Evolutionary conservation across 1,140 invertebrate genomes (phyloP), one percentile per base, ranked within the genome.

Genomic region (Hypothenemus hampei): DNA sequence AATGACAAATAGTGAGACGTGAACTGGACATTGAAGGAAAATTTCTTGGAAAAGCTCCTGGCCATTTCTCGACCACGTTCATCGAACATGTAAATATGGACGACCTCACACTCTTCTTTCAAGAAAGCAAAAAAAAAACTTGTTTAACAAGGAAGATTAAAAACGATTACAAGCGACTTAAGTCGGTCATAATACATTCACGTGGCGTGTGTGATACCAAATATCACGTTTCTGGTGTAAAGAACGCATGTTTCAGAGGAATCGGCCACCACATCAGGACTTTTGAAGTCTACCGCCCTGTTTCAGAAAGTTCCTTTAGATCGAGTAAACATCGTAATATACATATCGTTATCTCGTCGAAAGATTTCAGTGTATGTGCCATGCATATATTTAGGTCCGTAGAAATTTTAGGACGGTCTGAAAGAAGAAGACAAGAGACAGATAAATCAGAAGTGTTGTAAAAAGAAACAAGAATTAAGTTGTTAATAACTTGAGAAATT

Each of bases 181-280:
- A 41, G 24, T 26, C 24, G 29, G 3, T 29, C 24, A 44, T 54
- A 54, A 54, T 47, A 21, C 36, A 54, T 54, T 54, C 52, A 39
- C 29, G 18, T 22, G 23, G 35, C 52, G 35, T 54, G n/a, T n/a
- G 41, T 39, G 52, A 45, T 54, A 45, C 33, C 24, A 36, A 19
- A 23, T 45, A 40, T 45, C 52, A 54, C 52, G 44, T 54, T 37
- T 29, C 16, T 46, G 44, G 52, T 54, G 52, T 54, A 46, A 46
- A 47, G 43, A 54, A 54, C 40, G 41, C 52, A 54, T 54, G 52
- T 54, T 54, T 37, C 26, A 19, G 41, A 13, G 29, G 24, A 33
- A 54, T 54, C 52, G 19, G 43, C 44, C 24, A 29, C 31, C 43
- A 46, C 26, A 45, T 46, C 43, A n/a, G 20, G 7, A 8, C 20